Evolutionary conservation across 2,888 invertebrate genomes (phyloP).

Genomic region (Eucriotettix oculatus): DNA sequence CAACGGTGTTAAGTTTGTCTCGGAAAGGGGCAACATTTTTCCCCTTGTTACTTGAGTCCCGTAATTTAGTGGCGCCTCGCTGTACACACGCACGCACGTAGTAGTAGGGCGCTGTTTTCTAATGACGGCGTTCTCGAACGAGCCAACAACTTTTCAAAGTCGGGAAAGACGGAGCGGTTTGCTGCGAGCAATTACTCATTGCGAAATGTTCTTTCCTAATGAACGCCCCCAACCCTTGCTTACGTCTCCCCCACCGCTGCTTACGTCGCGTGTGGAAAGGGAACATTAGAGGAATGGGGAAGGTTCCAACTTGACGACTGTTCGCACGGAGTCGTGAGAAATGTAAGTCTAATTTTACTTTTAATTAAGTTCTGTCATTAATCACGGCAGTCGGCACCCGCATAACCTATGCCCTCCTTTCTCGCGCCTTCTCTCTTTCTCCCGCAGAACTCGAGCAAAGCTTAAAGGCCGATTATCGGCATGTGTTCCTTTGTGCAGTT

Average conservation of each 20-base stretch:
- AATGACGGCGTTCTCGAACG: conserved; percentile 7
- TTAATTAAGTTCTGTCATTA: conserved; percentile 35
- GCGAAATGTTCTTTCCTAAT: conserved; percentile 13
- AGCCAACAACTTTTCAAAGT: conserved; percentile 12
- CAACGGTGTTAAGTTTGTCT: too few relatives aligned
- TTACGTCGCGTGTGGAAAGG: too few relatives aligned
- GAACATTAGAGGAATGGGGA: neutral
- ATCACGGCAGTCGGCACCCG: conserved; percentile 21
- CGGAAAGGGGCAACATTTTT: too few relatives aligned
- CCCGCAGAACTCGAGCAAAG: too few relatives aligned
- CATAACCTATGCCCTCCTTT: neutral
- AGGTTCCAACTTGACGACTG: neutral
- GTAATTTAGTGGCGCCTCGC: neutral
- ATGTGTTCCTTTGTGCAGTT: too few relatives aligned
- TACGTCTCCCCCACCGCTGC: too few relatives aligned
- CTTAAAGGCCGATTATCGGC: too few relatives aligned
- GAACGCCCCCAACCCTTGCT: conserved; percentile 3
- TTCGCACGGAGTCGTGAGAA: conserved; percentile 19
- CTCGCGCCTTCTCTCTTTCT: neutral
- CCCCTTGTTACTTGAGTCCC: too few relatives aligned
- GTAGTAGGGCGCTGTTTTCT: neutral
- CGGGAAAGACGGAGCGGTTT: conserved; percentile 6
- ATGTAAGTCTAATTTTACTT: conserved; percentile 27
- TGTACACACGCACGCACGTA: neutral
- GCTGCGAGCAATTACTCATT: conserved; percentile 11